Conservation (phyloP, 1,140 invertebrate genomes). For the Musca vetustissima region DNA sequence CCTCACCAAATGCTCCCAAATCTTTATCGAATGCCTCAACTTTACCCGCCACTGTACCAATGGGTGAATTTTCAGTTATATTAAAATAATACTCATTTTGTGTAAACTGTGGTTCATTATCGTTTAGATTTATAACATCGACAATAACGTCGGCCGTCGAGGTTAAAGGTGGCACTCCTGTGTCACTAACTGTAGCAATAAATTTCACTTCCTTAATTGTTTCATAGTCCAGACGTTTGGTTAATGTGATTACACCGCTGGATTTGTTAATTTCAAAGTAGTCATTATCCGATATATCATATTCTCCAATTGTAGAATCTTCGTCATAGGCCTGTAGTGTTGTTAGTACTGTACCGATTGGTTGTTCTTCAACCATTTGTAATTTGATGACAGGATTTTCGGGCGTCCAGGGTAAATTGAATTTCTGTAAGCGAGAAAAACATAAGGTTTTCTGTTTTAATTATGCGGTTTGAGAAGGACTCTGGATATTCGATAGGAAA, state of each 20-base stretch:
- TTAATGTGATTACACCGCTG: conserved; percentile 78
- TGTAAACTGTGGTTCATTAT: conserved; percentile 79
- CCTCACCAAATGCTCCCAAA: conserved; percentile 70
- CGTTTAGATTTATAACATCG: conserved; percentile 82
- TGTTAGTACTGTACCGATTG: conserved; percentile 75
- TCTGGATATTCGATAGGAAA: too few relatives aligned
- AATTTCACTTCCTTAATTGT: conserved; percentile 73
- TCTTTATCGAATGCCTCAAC: conserved; percentile 77
- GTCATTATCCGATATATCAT: conserved; percentile 61
- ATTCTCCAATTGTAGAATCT: conserved; percentile 80
- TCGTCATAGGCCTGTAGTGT: conserved; percentile 80
- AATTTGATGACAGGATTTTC: conserved; percentile 68
- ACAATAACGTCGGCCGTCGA: conserved; percentile 74
- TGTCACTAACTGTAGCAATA: conserved; percentile 78
- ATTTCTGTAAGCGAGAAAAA: conserved; percentile 50
- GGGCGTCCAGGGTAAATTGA: conserved; percentile 72
- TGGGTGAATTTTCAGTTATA: conserved; percentile 73
- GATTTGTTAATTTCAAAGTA: conserved; percentile 78
- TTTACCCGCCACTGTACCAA: conserved; percentile 67
- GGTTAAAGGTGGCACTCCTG: conserved; percentile 78
- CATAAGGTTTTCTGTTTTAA: too few relatives aligned
- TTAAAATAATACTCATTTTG: conserved; percentile 67
- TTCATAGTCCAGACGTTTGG: conserved; percentile 82
- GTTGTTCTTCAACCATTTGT: conserved; percentile 81
- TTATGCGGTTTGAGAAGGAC: too few relatives aligned